Base-by-base conservation (phyloP, 1,140 invertebrate species). In the Oncopodura yosiiana region DNA sequence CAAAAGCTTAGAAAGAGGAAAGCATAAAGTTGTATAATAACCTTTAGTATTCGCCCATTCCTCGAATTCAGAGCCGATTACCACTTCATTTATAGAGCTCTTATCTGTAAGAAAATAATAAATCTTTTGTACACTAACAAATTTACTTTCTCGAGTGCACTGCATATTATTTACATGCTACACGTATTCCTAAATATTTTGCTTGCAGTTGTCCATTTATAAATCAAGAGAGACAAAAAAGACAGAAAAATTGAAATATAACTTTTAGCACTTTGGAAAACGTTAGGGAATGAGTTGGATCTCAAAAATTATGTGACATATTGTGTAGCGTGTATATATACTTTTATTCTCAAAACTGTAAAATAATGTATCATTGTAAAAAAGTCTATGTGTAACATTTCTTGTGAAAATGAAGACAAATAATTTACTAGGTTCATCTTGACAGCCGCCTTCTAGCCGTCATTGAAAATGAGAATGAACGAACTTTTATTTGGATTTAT, bases 31-130 rank as follows among this genome's bases (percentile, higher is more conserved):
- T 24, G 23, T 45, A 45, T 26, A 56, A 34, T 56, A 32, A 60
- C 58, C 58, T 56, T 53, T 56, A 56, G 43, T 56, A 38, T 60
- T 60, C 19, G 53, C 37, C 59, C 59, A 61, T 39, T 57, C 55
- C 16, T 57, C 53, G 48, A 55, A 58, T 32, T 50, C 60, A 19
- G 52, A 45, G 24, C 58, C 56, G 34, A 58, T 51, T 42, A 62
- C 60, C 27, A 62, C 60, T 41, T 62, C 56, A 55, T 60, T 62
- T 55, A 54, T 55, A 21, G 54, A 56, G 32, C 24, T 49, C 48
- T 60, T 60, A 52, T 54, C 60, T 62, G 50, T 12, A 56, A 57
- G 52, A 48, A 49, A 53, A 36, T 34, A 30, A 53, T 37, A 36
- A 14, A 3, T 51, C 49, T 51, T 51, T 6, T 18, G 38, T 41